A percentile compares a stretch with the other conserved stretches of the same genome.
Evolutionary conservation across 2,797 vertebrate species (phyloP).

Genomic region (Gallinago nigripennis): DNA sequence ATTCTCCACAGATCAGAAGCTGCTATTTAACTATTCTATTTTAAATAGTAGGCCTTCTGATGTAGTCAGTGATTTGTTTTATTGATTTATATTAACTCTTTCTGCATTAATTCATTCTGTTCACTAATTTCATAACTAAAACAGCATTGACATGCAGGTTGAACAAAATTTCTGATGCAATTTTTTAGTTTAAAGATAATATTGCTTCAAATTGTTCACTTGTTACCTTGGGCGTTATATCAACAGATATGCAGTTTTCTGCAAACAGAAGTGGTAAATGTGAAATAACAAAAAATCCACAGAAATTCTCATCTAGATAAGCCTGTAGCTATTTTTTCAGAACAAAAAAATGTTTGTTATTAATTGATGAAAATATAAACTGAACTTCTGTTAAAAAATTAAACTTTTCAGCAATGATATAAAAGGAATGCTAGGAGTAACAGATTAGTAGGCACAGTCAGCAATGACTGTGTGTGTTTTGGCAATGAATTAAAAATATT

Average conservation of each 20-base stretch:
- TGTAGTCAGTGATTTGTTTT: neutral
- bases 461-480: neutral
- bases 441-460: neutral
- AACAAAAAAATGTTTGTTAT: neutral
- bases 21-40: neutral
- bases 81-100: neutral
- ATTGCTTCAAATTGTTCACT: neutral
- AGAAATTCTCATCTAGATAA: neutral
- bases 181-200: neutral
- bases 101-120: neutral
- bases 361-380: neutral
- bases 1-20: neutral
- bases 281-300: neutral
- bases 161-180: neutral
- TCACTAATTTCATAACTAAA: neutral
- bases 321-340: neutral
- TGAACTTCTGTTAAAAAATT: neutral
- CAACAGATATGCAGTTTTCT: neutral
- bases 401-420: neutral
- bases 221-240: neutral
- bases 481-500: neutral
- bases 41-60: neutral
- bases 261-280: neutral
- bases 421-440: neutral
- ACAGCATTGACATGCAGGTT: neutral